phyloP scores from a whole-genome alignment of 1,140 invertebrate genomes.

The Episyrphus balteatus region DNA sequence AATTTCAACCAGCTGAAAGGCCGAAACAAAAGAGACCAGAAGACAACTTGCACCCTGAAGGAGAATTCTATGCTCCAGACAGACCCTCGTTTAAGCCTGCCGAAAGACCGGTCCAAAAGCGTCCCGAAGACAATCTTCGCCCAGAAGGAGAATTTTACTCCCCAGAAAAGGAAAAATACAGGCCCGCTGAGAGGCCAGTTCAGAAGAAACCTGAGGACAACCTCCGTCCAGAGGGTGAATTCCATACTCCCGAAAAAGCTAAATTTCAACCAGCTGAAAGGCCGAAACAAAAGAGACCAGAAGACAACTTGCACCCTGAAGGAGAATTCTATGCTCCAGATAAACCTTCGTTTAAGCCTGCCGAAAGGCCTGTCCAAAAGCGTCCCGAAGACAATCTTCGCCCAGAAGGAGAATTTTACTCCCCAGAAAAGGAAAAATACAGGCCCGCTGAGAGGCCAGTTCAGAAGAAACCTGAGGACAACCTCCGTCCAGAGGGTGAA shows the following conservation, averaged over 20 bases:
- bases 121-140: constrained; percentile 44
- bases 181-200: constrained; percentile 41
- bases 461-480: constrained; percentile 21
- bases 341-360: constrained; percentile 45
- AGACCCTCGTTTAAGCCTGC: constrained; percentile 35
- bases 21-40: constrained; percentile 33
- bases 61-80: constrained; percentile 43
- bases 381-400: constrained; percentile 53
- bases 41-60: constrained; percentile 47
- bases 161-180: constrained; percentile 38
- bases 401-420: constrained; percentile 55
- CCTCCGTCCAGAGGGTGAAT: constrained; percentile 48
- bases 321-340: constrained; percentile 49
- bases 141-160: constrained; percentile 44
- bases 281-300: constrained; percentile 36
- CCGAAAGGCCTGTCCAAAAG: constrained; percentile 43
- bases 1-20: constrained; percentile 39
- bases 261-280: constrained; percentile 36
- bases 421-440: constrained; percentile 34
- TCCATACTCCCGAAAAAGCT: constrained; percentile 36
- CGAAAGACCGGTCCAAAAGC: constrained; percentile 36
- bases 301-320: constrained; percentile 54
- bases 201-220: constrained; percentile 49
- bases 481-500: constrained; percentile 42
- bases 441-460: constrained; percentile 27